Percentiles rank a stretch among this genome's conserved stretches.
These are phyloP conservation scores for Medauroidea extradentata DNA, from an alignment of 1,140 invertebrate species.

Conservation along the genomic window DNA sequence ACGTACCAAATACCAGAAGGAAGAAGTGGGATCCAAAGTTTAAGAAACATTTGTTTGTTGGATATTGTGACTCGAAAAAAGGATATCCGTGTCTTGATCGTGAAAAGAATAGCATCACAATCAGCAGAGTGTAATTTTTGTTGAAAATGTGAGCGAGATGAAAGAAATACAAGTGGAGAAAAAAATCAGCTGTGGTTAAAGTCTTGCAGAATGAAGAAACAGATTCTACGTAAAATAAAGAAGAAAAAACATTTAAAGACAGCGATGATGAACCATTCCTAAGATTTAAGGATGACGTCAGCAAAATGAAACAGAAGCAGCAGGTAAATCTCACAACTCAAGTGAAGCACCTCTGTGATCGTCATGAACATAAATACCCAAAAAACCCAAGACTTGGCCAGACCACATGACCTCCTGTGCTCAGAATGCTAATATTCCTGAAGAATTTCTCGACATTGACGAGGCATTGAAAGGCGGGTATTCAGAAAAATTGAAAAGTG, in stretches of 20 bases:
- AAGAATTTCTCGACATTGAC: neutral
- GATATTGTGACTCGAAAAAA: conserved; percentile 26
- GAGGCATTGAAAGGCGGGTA: neutral
- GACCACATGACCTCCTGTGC: neutral
- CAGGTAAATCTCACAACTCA: neutral
- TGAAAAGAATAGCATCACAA: conserved; percentile 15
- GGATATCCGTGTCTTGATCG: conserved; percentile 24
- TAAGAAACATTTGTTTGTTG: conserved; percentile 11
- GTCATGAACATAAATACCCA: no score
- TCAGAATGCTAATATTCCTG: neutral
- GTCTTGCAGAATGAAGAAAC: neutral
- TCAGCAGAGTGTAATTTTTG: conserved; percentile 34
- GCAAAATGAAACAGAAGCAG: neutral
- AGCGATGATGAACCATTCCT: neutral
- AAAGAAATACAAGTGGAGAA: neutral
- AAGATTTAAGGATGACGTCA: neutral
- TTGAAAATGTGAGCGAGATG: conserved; percentile 21
- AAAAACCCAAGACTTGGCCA: neutral
- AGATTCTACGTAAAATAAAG: neutral
- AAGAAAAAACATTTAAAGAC: neutral
- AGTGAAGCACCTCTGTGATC: neutral
- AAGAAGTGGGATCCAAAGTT: conserved; percentile 17
- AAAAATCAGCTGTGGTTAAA: neutral
- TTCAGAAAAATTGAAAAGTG: neutral
- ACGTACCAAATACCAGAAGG: no score